These are phyloP conservation scores for Toxotes chatareus DNA, from an alignment of 2,113 vertebrate species.

Conservation along the genomic window DNA sequence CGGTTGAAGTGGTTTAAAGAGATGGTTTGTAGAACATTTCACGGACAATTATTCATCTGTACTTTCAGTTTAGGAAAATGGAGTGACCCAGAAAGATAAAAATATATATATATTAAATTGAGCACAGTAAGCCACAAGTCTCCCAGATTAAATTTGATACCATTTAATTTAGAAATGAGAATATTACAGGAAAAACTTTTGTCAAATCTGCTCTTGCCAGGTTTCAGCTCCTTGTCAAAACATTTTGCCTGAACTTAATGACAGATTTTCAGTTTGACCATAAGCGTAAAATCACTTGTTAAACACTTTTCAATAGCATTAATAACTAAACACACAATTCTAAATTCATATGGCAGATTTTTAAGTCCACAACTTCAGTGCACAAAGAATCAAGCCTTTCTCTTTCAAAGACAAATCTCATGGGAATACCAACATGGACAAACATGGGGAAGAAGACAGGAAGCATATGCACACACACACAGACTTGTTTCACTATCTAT, in stretches of 20 bases:
- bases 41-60: background rate
- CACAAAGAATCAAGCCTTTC: background rate
- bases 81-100: too few species aligned
- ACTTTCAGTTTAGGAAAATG: background rate
- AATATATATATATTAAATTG: too few species aligned
- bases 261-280: background rate
- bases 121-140: background rate
- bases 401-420: background rate
- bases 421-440: too few species aligned
- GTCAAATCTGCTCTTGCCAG: too few species aligned
- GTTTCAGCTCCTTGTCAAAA: background rate
- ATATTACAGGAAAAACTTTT: too few species aligned
- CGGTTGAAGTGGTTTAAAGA: background rate
- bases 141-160: background rate
- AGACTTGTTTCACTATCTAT: too few species aligned
- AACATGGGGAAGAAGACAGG: slow-evolving; percentile 1
- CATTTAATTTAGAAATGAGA: too few species aligned
- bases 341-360: too few species aligned
- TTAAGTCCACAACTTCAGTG: too few species aligned
- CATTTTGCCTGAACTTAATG: background rate
- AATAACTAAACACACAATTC: too few species aligned
- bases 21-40: slow-evolving; percentile 5
- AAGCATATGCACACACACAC: background rate
- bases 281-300: background rate
- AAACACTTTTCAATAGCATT: too few species aligned